phyloP scores from a whole-genome alignment of 2,797 vertebrate species.

The Ptychobarbus kaznakovi region DNA sequence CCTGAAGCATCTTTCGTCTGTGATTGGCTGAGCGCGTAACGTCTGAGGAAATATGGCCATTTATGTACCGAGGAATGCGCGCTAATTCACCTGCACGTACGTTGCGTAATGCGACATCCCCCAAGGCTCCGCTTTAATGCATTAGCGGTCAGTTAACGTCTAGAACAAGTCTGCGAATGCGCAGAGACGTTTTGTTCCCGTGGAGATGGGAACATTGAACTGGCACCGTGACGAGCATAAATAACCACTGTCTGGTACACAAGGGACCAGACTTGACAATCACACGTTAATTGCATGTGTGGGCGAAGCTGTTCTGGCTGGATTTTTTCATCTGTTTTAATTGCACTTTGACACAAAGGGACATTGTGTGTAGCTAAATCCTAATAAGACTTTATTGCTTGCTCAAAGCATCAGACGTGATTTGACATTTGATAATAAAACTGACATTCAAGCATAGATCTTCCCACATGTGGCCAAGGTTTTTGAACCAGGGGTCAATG shows the following conservation, averaged over 20 bases:
- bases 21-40: conserved; percentile 73
- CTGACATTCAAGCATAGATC: conserved; percentile 4
- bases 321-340: neutral
- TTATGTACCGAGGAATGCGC: conserved; percentile 69
- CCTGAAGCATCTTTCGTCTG: conserved; percentile 70
- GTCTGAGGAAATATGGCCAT: conserved; percentile 79
- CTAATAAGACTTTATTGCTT: neutral
- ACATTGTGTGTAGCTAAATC: neutral
- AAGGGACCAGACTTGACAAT: conserved; percentile 18
- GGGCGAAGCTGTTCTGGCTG: conserved; percentile 30
- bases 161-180: neutral
- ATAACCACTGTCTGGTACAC: neutral
- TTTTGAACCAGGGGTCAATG: neutral
- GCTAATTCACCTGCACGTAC: conserved; percentile 41
- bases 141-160: neutral
- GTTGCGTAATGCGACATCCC: conserved; percentile 48
- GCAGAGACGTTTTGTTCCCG: neutral
- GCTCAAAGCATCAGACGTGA: conserved; percentile 12
- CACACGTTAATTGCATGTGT: conserved; percentile 37
- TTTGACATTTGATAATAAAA: conserved; percentile 14
- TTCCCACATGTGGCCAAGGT: neutral
- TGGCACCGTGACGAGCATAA: conserved; percentile 1
- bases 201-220: conserved; percentile 5
- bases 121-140: conserved; percentile 25
- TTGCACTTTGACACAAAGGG: conserved; percentile 27